Percentiles rank a stretch among this genome's conserved stretches.
These are phyloP conservation scores for Porites cylindrica DNA, from an alignment of 92 coral and sea anemone species.

Conservation along the genomic window DNA sequence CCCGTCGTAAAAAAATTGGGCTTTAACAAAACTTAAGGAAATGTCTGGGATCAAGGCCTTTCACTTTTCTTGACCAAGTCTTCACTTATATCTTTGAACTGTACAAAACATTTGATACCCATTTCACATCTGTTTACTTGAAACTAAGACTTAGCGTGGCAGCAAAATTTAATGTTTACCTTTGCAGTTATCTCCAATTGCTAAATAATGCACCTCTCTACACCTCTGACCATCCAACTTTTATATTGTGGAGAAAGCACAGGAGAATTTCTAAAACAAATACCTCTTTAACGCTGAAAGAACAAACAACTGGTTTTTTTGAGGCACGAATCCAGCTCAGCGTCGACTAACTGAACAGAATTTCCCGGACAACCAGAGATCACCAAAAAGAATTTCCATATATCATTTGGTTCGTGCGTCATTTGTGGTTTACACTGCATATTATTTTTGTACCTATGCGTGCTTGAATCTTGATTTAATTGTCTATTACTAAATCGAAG, in stretches of 20 bases:
- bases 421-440: slow-evolving; percentile 6
- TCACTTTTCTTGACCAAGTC: background rate
- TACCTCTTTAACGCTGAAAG: background rate
- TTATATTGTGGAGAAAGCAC: too few relatives aligned
- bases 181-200: background rate
- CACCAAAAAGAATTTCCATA: slow-evolving; percentile 19
- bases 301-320: background rate
- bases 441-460: slow-evolving; percentile 12
- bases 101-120: background rate
- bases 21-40: too few relatives aligned
- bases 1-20: too few relatives aligned
- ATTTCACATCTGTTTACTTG: slow-evolving; percentile 41
- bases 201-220: background rate
- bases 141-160: slow-evolving; percentile 1
- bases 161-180: slow-evolving; percentile 21
- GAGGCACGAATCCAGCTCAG: background rate
- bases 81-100: background rate
- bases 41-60: too few relatives aligned
- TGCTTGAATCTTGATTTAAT: slow-evolving; percentile 11
- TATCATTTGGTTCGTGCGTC: slow-evolving; percentile 11
- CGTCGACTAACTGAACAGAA: slow-evolving; percentile 10
- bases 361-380: slow-evolving; percentile 37
- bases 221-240: background rate
- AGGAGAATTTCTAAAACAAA: background rate
- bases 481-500: background rate